These are phyloP conservation scores for Drosophila neocordata DNA, from an alignment of 1,140 invertebrate species.

Conservation along the genomic window DNA sequence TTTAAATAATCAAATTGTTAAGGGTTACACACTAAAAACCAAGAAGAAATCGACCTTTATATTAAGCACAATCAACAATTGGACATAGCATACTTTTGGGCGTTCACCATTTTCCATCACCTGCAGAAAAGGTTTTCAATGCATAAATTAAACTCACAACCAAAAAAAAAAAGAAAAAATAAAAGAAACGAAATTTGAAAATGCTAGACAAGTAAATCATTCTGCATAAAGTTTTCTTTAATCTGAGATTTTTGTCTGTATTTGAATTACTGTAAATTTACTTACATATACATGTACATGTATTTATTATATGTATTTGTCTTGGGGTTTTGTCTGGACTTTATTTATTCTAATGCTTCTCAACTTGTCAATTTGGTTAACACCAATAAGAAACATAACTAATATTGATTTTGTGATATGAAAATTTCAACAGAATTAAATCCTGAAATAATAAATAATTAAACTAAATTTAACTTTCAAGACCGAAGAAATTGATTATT, in stretches of 20 bases:
- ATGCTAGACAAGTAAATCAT: constrained; percentile 41
- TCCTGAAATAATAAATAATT: background rate
- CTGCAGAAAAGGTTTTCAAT: constrained; percentile 20
- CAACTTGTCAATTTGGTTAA: constrained; percentile 53
- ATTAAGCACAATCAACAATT: background rate
- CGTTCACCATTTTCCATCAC: constrained; percentile 28
- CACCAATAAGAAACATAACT: constrained; percentile 21
- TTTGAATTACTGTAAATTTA: background rate
- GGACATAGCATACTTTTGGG: constrained; percentile 2
- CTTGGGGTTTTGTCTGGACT: constrained; percentile 25
- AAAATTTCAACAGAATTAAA: constrained; percentile 18
- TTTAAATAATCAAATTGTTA: constrained; percentile 75
- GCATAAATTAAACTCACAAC: constrained; percentile 24
- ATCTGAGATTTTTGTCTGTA: constrained; percentile 34
- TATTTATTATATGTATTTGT: background rate
- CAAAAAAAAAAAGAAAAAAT: background rate
- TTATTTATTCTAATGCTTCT: constrained; percentile 21
- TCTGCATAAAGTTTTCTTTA: constrained; percentile 56
- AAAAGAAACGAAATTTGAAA: background rate
- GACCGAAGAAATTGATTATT: background rate
- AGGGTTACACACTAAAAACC: background rate
- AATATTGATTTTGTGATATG: background rate
- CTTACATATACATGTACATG: too few species aligned
- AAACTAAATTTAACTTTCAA: background rate
- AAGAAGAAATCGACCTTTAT: background rate